Base-by-base conservation (phyloP, 2,888 invertebrate genomes). In the Trisateles emortualis region DNA sequence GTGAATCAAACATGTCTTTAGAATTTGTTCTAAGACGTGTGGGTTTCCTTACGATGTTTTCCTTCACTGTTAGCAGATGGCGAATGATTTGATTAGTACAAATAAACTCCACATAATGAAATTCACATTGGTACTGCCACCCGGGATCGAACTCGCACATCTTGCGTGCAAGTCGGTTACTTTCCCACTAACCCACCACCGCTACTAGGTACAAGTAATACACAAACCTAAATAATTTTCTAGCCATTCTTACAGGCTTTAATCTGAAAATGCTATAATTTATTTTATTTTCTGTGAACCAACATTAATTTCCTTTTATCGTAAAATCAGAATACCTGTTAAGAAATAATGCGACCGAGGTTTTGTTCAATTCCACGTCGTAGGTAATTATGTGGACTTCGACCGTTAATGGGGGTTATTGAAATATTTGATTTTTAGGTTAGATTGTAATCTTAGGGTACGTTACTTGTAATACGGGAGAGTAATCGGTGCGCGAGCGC, bases 391-490 rank as follows among this genome's bases (percentile, higher is more conserved):
- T 33, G 14, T 14, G 6, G 13, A 17, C 36, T 19, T 24, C n/a
- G 10, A n/a, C 19, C 6, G 6, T 13, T 39, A 39, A 39, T 39
- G 24, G 22, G 22, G n/a, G 11, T 10, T 29, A 19, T 42, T 32
- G 14, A 32, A 43, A 17, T 17, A 19, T 30, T 8, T 16, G 17
- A 43, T 43, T 32, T 19, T 32, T 32, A 19, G 11, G 17, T 19
- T 26, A 36, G 36, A 49, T 36, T 41, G 5, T 30, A 49, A 19
- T 38, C 2, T 38, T 10, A 38, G 32, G 36, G 3, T 16, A 9
- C n/a, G n/a, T n/a, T n/a, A n/a, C n/a, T n/a, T n/a, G n/a, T n/a
- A 13, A 10, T 35, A 14, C 16, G 16, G 1, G 11, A 10, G 3
- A n/a, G 9, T 3, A 29, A 24, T 3, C 24, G 24, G 4, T 24